A percentile compares a stretch with the other conserved stretches of the same genome.
These are phyloP conservation scores for Notocelia uddmanniana DNA, from an alignment of 2,888 invertebrate species.

Conservation along the genomic window DNA sequence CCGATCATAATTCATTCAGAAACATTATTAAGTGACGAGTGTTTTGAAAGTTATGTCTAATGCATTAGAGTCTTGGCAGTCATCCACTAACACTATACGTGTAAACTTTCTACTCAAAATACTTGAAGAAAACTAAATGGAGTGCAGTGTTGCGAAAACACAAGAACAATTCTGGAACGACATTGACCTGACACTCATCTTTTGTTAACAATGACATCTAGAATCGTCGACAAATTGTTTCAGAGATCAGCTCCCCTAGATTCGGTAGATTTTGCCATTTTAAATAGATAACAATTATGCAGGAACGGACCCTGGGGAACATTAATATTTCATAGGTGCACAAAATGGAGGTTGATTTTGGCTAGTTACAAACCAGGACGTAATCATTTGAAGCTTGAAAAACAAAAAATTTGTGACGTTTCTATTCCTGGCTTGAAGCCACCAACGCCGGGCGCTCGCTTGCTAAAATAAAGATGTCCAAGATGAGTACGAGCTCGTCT, in stretches of 20 bases:
- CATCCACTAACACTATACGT: conserved; percentile 1
- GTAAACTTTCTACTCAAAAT: not conserved
- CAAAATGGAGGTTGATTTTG: not conserved
- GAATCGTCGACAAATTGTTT: not conserved
- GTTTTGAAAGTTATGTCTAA: conserved; percentile 5
- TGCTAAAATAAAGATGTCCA: conserved; percentile 38
- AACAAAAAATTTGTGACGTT: conserved; percentile 25
- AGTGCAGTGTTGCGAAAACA: conserved; percentile 15
- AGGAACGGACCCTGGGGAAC: conserved; percentile 2
- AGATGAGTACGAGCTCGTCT: conserved; percentile 15
- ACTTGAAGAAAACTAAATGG: conserved; percentile 1
- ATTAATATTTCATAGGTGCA: not conserved
- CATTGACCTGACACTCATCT: conserved; percentile 29
- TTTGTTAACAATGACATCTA: conserved; percentile 5
- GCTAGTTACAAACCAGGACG: conserved; percentile 1
- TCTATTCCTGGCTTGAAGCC: conserved; percentile 34
- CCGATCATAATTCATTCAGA: not conserved
- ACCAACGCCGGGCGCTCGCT: conserved; percentile 38
- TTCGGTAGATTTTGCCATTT: not conserved
- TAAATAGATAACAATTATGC: not conserved
- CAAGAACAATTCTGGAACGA: conserved; percentile 15
- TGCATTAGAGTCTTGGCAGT: conserved; percentile 16
- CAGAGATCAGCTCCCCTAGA: not conserved
- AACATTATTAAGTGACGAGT: conserved; percentile 9
- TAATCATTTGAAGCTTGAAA: conserved; percentile 4